phyloP scores from a whole-genome alignment of 2,888 invertebrate species.

The Lottia scabra region DNA sequence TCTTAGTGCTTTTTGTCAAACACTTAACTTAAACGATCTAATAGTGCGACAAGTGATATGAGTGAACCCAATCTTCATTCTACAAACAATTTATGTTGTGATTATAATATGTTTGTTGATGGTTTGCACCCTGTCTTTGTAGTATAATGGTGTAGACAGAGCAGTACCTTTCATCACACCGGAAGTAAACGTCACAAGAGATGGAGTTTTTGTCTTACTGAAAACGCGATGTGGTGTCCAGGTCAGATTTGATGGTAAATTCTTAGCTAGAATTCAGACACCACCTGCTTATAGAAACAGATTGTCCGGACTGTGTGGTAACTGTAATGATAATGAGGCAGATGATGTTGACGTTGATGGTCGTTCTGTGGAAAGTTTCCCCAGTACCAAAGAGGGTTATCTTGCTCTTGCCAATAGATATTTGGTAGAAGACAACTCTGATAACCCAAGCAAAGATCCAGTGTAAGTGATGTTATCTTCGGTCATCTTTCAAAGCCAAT shows the following conservation, averaged over 20 bases:
- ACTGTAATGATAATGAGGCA: constrained; percentile 22
- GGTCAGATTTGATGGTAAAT: constrained; percentile 20
- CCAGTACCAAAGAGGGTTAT: constrained; percentile 16
- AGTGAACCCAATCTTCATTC: too few species aligned
- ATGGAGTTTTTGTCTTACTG: constrained; percentile 27
- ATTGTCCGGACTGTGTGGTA: constrained; percentile 25
- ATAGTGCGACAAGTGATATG: too few species aligned
- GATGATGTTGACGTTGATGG: constrained; percentile 22
- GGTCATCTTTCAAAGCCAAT: constrained; percentile 25
- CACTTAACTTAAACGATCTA: too few species aligned
- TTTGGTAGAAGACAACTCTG: constrained; percentile 27
- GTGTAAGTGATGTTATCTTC: constrained; percentile 26
- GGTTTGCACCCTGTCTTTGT: neutral
- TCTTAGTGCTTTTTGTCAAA: too few species aligned
- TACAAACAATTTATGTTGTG: too few species aligned
- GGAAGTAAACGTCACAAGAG: constrained; percentile 19
- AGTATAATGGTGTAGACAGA: constrained; percentile 17
- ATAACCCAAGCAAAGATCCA: constrained; percentile 20
- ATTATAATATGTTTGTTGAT: too few species aligned
- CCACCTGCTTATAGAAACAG: constrained; percentile 13
- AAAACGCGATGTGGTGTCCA: constrained; percentile 21
- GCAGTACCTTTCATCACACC: constrained; percentile 8
- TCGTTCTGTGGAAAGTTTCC: constrained; percentile 11
- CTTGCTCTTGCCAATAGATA: constrained; percentile 17
- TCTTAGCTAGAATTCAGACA: constrained; percentile 14